phyloP scores from a whole-genome alignment of 2,888 invertebrate species.

The Bugulina stolonifera region DNA sequence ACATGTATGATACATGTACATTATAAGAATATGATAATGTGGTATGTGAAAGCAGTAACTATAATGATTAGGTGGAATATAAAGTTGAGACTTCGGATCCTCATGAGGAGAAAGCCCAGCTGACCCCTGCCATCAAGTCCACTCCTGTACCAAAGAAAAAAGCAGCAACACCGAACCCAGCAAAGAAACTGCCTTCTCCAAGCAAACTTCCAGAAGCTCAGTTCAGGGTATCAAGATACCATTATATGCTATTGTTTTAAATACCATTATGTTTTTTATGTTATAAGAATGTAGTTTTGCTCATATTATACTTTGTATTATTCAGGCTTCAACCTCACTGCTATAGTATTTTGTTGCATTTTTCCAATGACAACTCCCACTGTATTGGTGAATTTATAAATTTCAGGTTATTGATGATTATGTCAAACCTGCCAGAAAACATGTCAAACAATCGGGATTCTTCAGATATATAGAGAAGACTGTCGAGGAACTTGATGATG shows the following conservation, averaged over 20 bases:
- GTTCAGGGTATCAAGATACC: conserved; percentile 57
- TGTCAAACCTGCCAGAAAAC: conserved; percentile 70
- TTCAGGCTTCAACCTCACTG: too few relatives aligned
- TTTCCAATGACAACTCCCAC: too few relatives aligned
- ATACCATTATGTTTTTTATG: too few relatives aligned
- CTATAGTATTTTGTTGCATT: too few relatives aligned
- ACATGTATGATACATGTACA: too few relatives aligned
- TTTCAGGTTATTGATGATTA: conserved; percentile 65
- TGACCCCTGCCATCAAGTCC: not conserved
- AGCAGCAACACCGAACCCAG: not conserved
- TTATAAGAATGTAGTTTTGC: too few relatives aligned
- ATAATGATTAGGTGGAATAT: not conserved
- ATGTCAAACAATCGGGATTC: conserved; percentile 77
- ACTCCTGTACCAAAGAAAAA: conserved; percentile 14
- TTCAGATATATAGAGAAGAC: conserved; percentile 85
- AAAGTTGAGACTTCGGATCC: not conserved
- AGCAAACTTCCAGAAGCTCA: conserved; percentile 65
- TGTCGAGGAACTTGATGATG: conserved; percentile 86
- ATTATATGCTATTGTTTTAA: too few relatives aligned
- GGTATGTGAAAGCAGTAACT: too few relatives aligned
- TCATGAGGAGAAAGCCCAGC: not conserved
- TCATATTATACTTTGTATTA: too few relatives aligned
- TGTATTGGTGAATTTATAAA: too few relatives aligned
- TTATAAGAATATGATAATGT: too few relatives aligned
- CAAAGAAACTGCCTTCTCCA: conserved; percentile 7